Percentiles rank a stretch among this genome's conserved stretches.
Evolutionary conservation across 2,797 vertebrate genomes (phyloP).

Genomic region (Rhinichthys osculus): DNA sequence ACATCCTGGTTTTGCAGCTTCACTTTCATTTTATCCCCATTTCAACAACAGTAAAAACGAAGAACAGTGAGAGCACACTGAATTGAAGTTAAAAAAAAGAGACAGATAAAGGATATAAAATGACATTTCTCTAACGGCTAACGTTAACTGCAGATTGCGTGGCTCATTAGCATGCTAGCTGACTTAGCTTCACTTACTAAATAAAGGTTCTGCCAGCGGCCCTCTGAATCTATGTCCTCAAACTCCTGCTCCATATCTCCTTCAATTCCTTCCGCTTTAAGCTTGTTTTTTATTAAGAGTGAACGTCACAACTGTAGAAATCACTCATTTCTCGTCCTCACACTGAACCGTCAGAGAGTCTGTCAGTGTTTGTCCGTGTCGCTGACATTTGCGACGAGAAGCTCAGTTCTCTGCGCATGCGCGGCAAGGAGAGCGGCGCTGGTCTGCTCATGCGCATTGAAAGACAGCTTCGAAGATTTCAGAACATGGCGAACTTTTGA

Average conservation of each 20-base stretch:
- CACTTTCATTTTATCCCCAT: neutral
- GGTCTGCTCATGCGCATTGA: constrained; percentile 49
- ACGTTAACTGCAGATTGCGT: constrained; percentile 30
- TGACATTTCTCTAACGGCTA: neutral
- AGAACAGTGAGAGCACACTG: neutral
- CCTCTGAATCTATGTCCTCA: constrained; percentile 86
- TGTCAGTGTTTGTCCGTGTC: constrained; percentile 35
- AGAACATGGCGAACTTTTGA: neutral
- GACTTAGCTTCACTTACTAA: constrained; percentile 74
- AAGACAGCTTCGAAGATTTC: neutral
- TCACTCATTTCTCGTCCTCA: constrained; percentile 37
- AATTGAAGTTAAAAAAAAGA: neutral
- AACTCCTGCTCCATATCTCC: constrained; percentile 85
- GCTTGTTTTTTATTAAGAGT: constrained; percentile 25
- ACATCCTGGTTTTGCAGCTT: constrained; percentile 21
- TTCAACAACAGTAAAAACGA: neutral
- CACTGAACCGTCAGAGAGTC: constrained; percentile 24
- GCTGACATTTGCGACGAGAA: constrained; percentile 51
- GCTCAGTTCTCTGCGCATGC: neutral
- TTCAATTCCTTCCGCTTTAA: constrained; percentile 11
- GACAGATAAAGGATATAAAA: neutral
- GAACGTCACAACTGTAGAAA: constrained; percentile 1
- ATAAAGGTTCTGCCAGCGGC: constrained; percentile 92
- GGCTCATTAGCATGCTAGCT: constrained; percentile 31
- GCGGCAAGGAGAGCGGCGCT: neutral